Percentiles rank a stretch among this genome's conserved stretches.
Conservation (phyloP, 2,113 vertebrate genomes). For the Sebastes fasciatus region DNA sequence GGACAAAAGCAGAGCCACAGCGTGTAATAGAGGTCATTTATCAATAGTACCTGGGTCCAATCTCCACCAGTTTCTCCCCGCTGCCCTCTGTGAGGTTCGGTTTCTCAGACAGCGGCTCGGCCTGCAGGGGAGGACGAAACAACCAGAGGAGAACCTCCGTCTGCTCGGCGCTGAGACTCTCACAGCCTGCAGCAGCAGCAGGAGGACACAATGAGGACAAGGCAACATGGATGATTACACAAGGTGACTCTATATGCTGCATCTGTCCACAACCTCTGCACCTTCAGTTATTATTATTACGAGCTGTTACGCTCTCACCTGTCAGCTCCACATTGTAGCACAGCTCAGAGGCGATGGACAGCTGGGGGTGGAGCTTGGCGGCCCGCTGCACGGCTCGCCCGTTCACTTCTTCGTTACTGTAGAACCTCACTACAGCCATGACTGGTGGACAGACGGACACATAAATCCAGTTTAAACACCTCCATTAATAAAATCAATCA, state of each 20-base stretch:
- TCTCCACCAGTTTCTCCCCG: slow-evolving; percentile 87
- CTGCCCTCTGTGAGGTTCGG: slow-evolving; percentile 79
- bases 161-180: slow-evolving; percentile 76
- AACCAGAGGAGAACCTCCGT: slow-evolving; percentile 87
- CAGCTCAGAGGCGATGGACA: slow-evolving; percentile 83
- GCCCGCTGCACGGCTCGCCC: slow-evolving; percentile 73
- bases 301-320: slow-evolving; percentile 76
- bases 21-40: not conserved
- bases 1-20: not conserved
- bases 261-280: too few relatives aligned
- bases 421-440: slow-evolving; percentile 87
- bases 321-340: slow-evolving; percentile 93
- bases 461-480: not conserved
- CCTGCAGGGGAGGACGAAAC: slow-evolving; percentile 85
- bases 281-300: not conserved
- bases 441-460: slow-evolving; percentile 42
- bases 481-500: slow-evolving; percentile 8
- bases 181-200: slow-evolving; percentile 70
- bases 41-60: slow-evolving; percentile 88
- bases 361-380: slow-evolving; percentile 75
- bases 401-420: slow-evolving; percentile 78
- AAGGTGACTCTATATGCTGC: not conserved
- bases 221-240: not conserved
- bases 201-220: not conserved
- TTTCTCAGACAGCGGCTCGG: slow-evolving; percentile 77